Base-by-base conservation (phyloP, 2,797 vertebrate species). In the Tauraco hartlaubi region DNA sequence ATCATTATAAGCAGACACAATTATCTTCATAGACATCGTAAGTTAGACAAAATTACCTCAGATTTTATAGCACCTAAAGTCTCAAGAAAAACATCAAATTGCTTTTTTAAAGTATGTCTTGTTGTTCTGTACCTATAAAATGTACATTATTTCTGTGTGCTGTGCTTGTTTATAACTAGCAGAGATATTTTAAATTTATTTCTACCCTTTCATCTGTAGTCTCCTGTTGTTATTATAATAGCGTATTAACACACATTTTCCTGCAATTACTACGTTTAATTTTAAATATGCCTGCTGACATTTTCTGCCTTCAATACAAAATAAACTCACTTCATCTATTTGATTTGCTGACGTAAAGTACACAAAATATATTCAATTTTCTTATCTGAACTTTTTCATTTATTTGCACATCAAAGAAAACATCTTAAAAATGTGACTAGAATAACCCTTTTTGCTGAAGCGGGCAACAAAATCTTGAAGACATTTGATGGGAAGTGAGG, bases 331-430 rank as follows among this genome's bases (percentile, higher is more conserved):
- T 92, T 96, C 78, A 78, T 87, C 68, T 94, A 16, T 94, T 96
- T 95, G 71, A 68, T 93, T 92, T 94, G 44, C 35, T 90, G 81
- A 90, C 1, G 1, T 37, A 44, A 94, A 90, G 64, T 85, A 95
- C 75, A 89, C 85, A 92, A 83, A 95, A 92, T 80, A 80, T 86
- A 90, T 90, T 95, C 72, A 80, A 92, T 95, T 93, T 93, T 92
- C 88, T 92, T 93, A 97, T 97, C 91, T 96, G 85, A 95, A 92
- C 59, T 85, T 95, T 85, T 78, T 83, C 7, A 26, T 97, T 94
- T 96, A 96, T 97, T 97, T 97, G 63, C 88, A 97, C 92, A 95
- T 97, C 94, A 96, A 97, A 97, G 88, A 92, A 86, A 95, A 63
- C 78, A 97, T 69, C 94, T 95, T 87, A 90, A 94, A 86, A 96